These are phyloP conservation scores for Mallotus villosus DNA, from an alignment of 2,797 vertebrate species.

Conservation along the genomic window DNA sequence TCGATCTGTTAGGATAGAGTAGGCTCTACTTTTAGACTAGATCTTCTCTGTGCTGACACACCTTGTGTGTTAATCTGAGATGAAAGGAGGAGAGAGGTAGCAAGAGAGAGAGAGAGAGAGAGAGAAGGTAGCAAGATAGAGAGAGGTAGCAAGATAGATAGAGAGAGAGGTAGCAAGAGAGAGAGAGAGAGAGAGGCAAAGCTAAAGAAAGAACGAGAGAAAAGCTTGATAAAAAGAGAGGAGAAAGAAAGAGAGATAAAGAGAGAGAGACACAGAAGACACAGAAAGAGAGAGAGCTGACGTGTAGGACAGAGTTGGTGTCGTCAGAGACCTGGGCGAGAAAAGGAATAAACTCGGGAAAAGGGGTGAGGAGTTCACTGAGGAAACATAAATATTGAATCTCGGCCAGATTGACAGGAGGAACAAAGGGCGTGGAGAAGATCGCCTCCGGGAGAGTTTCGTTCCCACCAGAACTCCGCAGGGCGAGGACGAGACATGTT, in stretches of 20 bases:
- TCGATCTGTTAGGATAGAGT: constrained; percentile 37
- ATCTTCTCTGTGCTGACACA: constrained; percentile 14
- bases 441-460: constrained; percentile 33
- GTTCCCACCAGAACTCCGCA: constrained; percentile 54
- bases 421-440: constrained; percentile 68
- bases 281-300: constrained; percentile 12
- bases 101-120: not conserved
- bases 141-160: no score
- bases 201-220: not conserved
- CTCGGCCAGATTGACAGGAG: constrained; percentile 71
- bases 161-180: not conserved
- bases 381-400: constrained; percentile 80
- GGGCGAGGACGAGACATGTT: not conserved
- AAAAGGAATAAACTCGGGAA: constrained; percentile 51
- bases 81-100: not conserved
- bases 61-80: constrained; percentile 54
- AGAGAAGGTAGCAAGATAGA: not conserved
- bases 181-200: not conserved
- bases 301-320: constrained; percentile 39
- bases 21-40: constrained; percentile 43
- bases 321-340: constrained; percentile 60
- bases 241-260: not conserved
- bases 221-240: not conserved
- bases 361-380: constrained; percentile 71
- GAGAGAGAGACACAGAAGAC: not conserved